Base-by-base conservation (phyloP, 2,797 vertebrate species). In the Chiloscyllium punctatum region DNA sequence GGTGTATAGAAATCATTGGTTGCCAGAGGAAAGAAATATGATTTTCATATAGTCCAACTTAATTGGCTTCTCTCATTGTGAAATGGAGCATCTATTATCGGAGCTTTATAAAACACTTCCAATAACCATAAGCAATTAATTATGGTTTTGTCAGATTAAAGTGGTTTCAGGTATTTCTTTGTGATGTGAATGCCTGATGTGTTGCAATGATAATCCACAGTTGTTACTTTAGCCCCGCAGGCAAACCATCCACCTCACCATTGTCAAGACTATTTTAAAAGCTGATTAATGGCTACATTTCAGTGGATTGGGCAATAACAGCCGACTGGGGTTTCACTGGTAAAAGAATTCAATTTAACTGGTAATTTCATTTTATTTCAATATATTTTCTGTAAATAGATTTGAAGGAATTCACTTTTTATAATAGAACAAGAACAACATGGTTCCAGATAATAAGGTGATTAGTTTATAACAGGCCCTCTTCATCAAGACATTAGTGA, bases 71-170 rank as follows among this genome's bases (percentile, higher is more conserved):
- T 69, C 69, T 68, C 90, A 42, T 42, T 92, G 30, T 33, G 9
- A 33, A 88, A 7, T 42, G n/a, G 9, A 92, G 90, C 62, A 69
- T 68, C 62, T 69, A 68, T 42, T 68, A 68, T 68, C 37, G 37
- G 90, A 62, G 18, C 15, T 92, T 92, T 92, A 68, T 92, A n/a
- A 37, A 92, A 92, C 62, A 69, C 23, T 92, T 92, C n/a, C n/a
- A 92, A 92, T 42, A 92, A 69, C 23, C 42, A 42, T 42, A 48
- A 48, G 90, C 23, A 69, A 66, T 69, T 92, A 92, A 92, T 69
- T 42, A 69, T 15, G 62, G 62, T 69, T 42, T n/a, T 92, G 90
- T 25, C 90, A 92, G 62, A 92, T 69, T 69, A 37, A 66, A 91
- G 62, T 91, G 57, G 57, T 42, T 92, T 25, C 94, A 94, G 94